These are phyloP conservation scores for Solen grandis DNA, from an alignment of 1,140 invertebrate species.

Conservation along the genomic window DNA sequence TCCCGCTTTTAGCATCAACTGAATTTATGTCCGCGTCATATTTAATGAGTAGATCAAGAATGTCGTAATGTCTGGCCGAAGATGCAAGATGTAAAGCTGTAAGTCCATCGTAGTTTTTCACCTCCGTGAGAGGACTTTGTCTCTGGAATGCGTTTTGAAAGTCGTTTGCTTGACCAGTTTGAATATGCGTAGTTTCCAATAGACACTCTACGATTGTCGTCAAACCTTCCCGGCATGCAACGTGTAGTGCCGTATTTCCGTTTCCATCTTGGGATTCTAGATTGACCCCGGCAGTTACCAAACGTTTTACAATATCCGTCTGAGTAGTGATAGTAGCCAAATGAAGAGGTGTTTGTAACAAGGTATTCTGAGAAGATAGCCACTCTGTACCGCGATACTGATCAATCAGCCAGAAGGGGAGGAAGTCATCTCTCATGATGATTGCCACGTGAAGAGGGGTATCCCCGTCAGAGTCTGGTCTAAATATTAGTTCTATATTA, in stretches of 20 bases:
- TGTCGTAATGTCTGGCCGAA: conserved; percentile 37
- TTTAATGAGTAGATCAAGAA: conserved; percentile 55
- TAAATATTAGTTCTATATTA: background rate
- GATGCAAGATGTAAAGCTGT: conserved; percentile 83
- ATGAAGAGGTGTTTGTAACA: conserved; percentile 85
- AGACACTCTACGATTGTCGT: conserved; percentile 85
- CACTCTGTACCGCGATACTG: conserved; percentile 35
- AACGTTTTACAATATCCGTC: conserved; percentile 83
- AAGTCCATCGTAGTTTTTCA: conserved; percentile 90
- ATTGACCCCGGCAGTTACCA: conserved; percentile 86
- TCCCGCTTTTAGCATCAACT: conserved; percentile 25
- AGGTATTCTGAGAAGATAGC: conserved; percentile 60
- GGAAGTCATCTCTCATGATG: conserved; percentile 50
- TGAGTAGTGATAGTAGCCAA: conserved; percentile 87
- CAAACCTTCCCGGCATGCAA: conserved; percentile 83
- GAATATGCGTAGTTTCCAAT: conserved; percentile 82
- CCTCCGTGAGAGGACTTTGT: conserved; percentile 83
- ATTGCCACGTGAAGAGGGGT: conserved; percentile 67
- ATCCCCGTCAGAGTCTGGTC: conserved; percentile 30
- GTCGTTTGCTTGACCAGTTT: conserved; percentile 53
- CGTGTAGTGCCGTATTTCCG: conserved; percentile 70
- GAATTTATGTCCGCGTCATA: conserved; percentile 86
- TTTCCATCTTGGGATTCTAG: conserved; percentile 60
- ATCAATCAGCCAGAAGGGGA: conserved; percentile 58
- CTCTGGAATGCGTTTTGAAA: conserved; percentile 80